phyloP scores from a whole-genome alignment of 64 coral and sea anemone genomes.

The Trachythela sp. region DNA sequence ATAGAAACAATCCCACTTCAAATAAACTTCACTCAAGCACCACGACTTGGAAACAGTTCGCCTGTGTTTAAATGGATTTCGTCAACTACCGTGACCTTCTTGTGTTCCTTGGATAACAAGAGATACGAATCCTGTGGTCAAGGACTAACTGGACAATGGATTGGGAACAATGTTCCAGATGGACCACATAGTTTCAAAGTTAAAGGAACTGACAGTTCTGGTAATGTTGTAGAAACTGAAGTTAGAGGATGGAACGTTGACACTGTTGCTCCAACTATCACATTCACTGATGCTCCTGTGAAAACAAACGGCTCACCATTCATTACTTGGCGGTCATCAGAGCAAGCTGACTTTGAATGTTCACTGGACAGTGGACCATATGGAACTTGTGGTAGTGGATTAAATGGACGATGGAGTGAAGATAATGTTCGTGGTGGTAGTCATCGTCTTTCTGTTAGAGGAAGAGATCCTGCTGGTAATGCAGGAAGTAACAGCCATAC shows the following conservation, averaged over 20 bases:
- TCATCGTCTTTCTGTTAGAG: background rate
- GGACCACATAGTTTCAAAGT: background rate
- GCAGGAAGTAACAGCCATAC: background rate
- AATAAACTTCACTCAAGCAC: background rate
- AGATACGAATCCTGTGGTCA: background rate
- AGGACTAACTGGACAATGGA: background rate
- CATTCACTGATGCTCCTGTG: background rate
- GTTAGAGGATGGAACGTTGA: background rate
- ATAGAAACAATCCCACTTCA: no score
- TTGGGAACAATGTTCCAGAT: background rate
- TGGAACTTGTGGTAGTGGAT: background rate
- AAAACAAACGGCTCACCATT: background rate
- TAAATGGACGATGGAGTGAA: background rate
- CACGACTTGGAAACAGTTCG: background rate
- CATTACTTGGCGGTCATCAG: background rate
- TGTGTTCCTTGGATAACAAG: background rate
- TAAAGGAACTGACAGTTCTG: background rate
- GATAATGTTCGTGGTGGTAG: background rate
- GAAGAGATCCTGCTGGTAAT: background rate
- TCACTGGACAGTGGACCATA: background rate
- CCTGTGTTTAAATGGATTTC: background rate
- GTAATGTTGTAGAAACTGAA: background rate
- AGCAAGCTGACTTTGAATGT: conserved; percentile 4
- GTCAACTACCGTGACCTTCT: background rate
- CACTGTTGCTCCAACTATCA: background rate